Base-by-base conservation (phyloP, 2,797 vertebrate species). In the Cyprinodon diabolis region DNA sequence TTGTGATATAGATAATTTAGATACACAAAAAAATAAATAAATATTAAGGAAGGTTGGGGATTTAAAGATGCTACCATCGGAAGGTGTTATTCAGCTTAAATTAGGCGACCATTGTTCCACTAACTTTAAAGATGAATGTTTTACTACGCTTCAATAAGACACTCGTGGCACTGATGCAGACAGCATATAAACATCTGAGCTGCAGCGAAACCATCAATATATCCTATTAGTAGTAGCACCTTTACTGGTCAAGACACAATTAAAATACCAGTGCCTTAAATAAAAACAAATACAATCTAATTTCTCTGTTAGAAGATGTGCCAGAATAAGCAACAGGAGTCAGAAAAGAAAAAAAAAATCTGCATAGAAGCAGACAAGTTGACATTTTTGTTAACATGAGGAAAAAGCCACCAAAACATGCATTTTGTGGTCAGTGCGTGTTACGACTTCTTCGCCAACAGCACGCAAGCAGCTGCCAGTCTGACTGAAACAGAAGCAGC, bases 341-440 rank as follows among this genome's bases (percentile, higher is more conserved):
- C 58, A 88, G 71, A 76, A 69, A 82, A 87, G 86, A 40, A 9
- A 60, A 35, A 66, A 67, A 76, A 45, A 37, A 15, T 79, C 25
- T 81, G 79, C 78, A 48, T 54, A 87, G 78, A 81, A 87, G 79
- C 43, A 7, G 78, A 76, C 40, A 66, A 76, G 70, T 82, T 86
- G 77, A 76, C 54, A 86, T 37, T 76, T 70, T 37, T 69, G 55
- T 68, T 65, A 73, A 84, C 67, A 75, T 69, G 78, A 84, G 68
- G 66, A 82, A 78, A 78, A 75, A 74, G 74, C 76, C 83, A 84
- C 84, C 82, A 76, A 85, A 84, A 76, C 84, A 84, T 86, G 82
- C 81, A 68, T 80, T 80, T 80, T 79, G 76, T 78, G 69, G 77
- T 78, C 78, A 69, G 68, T 72, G 81, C 45, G 78, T 71, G 23